Conservation (phyloP, 2,797 vertebrate genomes). For the Amphiprion clarkii region DNA sequence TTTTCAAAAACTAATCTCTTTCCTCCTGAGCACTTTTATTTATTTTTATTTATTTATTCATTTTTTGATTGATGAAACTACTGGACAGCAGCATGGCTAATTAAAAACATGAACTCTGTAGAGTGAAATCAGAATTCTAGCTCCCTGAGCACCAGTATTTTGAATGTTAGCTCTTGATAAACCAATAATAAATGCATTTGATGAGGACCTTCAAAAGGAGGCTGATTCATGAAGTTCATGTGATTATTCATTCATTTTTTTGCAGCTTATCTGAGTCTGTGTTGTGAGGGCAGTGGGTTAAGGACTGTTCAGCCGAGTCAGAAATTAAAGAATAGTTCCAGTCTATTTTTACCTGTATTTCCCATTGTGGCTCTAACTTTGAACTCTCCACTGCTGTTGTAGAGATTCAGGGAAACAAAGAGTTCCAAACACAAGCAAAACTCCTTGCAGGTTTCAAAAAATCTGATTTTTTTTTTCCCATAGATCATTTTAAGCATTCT, state of each 20-base stretch:
- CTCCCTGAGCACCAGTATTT: background rate
- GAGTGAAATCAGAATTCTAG: background rate
- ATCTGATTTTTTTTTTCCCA: no score
- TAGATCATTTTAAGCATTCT: no score
- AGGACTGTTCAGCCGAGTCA: background rate
- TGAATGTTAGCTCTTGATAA: background rate
- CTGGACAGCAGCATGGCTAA: background rate
- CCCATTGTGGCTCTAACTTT: background rate
- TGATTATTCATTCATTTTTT: background rate
- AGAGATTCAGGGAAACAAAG: no score
- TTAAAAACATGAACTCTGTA: background rate
- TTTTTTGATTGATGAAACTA: background rate
- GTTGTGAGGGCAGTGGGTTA: background rate
- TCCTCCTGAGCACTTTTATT: conserved; percentile 1
- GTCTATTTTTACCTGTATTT: background rate
- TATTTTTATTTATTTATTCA: conserved; percentile 8
- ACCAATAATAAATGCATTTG: background rate
- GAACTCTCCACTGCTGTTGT: no score
- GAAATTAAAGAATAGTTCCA: no score
- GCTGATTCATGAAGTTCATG: background rate
- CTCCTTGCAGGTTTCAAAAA: no score
- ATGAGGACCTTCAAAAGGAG: background rate
- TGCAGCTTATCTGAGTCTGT: background rate
- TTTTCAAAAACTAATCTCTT: conserved; percentile 19
- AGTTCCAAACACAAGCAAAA: no score